Conservation (phyloP, 2,888 invertebrate genomes). For the Eupithecia centaureata region DNA sequence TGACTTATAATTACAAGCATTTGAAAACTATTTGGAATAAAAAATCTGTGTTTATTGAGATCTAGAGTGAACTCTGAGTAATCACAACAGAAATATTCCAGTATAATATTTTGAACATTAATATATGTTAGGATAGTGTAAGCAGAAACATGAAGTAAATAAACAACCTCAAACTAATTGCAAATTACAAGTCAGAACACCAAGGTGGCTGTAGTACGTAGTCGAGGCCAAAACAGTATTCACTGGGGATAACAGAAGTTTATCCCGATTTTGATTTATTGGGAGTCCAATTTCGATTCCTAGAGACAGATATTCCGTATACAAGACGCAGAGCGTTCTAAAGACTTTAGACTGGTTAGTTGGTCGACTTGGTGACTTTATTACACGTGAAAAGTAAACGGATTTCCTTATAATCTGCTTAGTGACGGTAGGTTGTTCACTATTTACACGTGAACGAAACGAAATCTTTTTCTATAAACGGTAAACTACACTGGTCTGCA, state of each 20-base stretch:
- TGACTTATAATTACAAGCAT: too few species aligned
- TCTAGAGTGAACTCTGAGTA: not conserved
- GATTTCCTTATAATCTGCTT: not conserved
- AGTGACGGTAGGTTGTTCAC: too few species aligned
- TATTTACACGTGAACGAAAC: too few species aligned
- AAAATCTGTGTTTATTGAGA: not conserved
- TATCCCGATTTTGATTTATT: too few species aligned
- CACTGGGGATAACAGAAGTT: not conserved
- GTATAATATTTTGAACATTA: not conserved
- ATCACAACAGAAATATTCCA: not conserved
- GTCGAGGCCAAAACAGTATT: not conserved
- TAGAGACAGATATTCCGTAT: too few species aligned
- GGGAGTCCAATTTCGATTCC: too few species aligned
- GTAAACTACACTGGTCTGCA: too few species aligned
- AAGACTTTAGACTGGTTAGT: not conserved
- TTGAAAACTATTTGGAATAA: not conserved
- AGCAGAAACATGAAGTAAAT: not conserved
- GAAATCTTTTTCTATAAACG: too few species aligned
- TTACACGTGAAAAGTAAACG: not conserved
- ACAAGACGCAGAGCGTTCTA: not conserved
- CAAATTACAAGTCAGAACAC: not conserved
- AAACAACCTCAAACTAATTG: not conserved
- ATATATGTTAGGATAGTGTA: not conserved
- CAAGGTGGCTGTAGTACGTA: too few species aligned
- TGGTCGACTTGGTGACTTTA: not conserved